These are phyloP conservation scores for Mionectes olivaceus DNA, from an alignment of 2,797 vertebrate species.

Conservation along the genomic window DNA sequence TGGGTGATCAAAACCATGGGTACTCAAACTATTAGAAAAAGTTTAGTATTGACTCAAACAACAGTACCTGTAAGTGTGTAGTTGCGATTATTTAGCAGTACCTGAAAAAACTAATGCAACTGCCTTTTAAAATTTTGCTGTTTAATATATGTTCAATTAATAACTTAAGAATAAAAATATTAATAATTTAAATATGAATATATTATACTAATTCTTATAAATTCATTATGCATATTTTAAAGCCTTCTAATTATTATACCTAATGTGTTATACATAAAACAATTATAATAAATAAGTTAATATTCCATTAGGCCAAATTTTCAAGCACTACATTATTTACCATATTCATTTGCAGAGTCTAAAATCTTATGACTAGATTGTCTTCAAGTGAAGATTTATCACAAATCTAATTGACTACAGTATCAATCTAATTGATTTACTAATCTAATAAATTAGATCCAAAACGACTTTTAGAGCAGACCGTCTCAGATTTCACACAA, in stretches of 20 bases:
- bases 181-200: background rate
- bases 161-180: background rate
- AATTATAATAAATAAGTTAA: background rate
- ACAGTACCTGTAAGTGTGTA: background rate
- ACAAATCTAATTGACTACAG: background rate
- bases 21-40: background rate
- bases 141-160: background rate
- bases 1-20: background rate
- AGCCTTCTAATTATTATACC: background rate
- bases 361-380: background rate
- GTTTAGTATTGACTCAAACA: background rate
- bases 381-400: background rate
- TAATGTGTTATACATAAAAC: background rate
- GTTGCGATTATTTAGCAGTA: background rate
- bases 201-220: background rate
- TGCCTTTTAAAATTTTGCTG: background rate
- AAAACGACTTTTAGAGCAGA: background rate
- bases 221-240: background rate
- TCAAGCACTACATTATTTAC: background rate
- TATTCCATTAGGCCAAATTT: background rate
- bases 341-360: background rate
- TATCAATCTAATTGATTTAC: background rate
- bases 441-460: background rate
- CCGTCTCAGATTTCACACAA: background rate
- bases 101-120: background rate